These are phyloP conservation scores for Parazoanthus swiftii DNA, from an alignment of 92 coral and sea anemone species.

Conservation along the genomic window DNA sequence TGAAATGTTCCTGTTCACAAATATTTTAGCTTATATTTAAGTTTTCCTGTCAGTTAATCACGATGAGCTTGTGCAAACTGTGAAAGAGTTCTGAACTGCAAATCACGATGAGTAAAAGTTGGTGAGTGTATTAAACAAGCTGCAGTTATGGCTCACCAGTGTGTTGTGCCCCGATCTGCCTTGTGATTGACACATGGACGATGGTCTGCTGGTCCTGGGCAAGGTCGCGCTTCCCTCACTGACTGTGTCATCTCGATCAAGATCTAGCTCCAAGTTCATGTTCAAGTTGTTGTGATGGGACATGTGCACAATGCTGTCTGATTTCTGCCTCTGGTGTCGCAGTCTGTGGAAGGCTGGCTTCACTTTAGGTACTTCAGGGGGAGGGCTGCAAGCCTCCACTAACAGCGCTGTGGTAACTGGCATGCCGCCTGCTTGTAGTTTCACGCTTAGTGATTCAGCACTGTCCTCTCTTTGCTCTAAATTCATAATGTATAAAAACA, in stretches of 20 bases:
- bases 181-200: slow-evolving; percentile 68
- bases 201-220: slow-evolving; percentile 79
- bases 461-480: slow-evolving; percentile 58
- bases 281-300: slow-evolving; percentile 64
- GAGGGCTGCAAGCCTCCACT: slow-evolving; percentile 92
- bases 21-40: too few relatives aligned
- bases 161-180: slow-evolving; percentile 78
- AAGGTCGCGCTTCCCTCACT: slow-evolving; percentile 57
- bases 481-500: not conserved
- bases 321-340: slow-evolving; percentile 74
- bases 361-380: slow-evolving; percentile 33
- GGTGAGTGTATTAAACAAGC: too few relatives aligned
- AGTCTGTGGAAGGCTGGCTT: slow-evolving; percentile 25
- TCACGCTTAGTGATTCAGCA: slow-evolving; percentile 76
- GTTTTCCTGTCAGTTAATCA: too few relatives aligned
- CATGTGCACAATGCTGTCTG: slow-evolving; percentile 74
- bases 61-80: too few relatives aligned
- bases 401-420: slow-evolving; percentile 85
- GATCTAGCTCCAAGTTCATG: slow-evolving; percentile 57
- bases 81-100: too few relatives aligned
- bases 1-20: too few relatives aligned
- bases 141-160: slow-evolving; percentile 49
- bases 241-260: slow-evolving; percentile 40
- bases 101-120: too few relatives aligned
- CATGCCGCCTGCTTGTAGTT: slow-evolving; percentile 95